Evolutionary conservation across 1,140 invertebrate species (phyloP), one percentile per base, ranked within the genome.

Genomic region (Cryptotermes secundus): DNA sequence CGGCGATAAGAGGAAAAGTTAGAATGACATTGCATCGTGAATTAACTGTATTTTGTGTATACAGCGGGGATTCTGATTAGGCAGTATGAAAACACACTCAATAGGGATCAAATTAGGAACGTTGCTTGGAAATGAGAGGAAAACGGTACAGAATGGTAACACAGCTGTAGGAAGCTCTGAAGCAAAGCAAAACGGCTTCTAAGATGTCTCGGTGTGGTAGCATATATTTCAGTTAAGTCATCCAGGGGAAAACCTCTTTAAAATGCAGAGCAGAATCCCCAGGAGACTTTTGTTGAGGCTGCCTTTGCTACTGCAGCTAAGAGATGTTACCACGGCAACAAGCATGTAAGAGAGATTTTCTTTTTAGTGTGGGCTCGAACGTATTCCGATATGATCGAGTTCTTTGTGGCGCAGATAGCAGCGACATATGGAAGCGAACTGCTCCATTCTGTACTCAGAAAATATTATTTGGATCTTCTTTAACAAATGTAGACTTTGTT

Each of bases 171-270:
- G 53, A 22, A 59, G 19, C 16, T 22, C 26, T 22, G 1, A 0
- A 6, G 53, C 24, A 16, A 59, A 59, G 53, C 3, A 59, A 59
- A 59, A 6, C 6, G 12, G 24, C 53, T 59, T 19, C 12, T 59
- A 59, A 59, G 53, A 59, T 59, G 53, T 22, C 24, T 59, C 53
- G 53, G 53, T 59, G 53, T 59, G 53, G 53, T 59, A 22, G 53
- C 53, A 59, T 59, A 59, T 59, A 59, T 59, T 59, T 59, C 53
- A 59, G 53, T 59, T 59, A 59, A 59, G 53, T 59, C 53, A 59
- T 59, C 19, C 53, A 59, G 53, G 53, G 26, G 53, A 59, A 59
- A 59, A 59, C 53, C 53, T 59, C 53, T 59, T 59, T 59, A 59
- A 59, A 59, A 59, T 59, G 53, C 53, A 59, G 53, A 59, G 53